Conservation (phyloP, 1,140 invertebrate species). For the Anoplolepis gracilipes region DNA sequence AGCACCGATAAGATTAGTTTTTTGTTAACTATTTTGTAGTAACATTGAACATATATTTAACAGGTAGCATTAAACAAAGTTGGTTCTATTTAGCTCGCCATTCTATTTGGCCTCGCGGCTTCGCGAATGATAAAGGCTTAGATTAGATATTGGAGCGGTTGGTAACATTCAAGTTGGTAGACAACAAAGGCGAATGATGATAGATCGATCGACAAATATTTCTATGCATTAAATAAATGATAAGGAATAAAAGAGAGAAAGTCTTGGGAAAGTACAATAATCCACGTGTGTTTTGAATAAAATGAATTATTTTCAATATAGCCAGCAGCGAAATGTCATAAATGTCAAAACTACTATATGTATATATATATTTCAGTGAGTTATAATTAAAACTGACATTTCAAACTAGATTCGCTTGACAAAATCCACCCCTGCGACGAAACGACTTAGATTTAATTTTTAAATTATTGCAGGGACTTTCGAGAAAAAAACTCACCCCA, state of each 20-base stretch:
- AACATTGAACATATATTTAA: conserved; percentile 40
- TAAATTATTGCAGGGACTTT: not conserved
- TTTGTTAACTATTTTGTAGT: not conserved
- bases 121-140: conserved; percentile 49
- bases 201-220: conserved; percentile 43
- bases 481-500: conserved; percentile 58
- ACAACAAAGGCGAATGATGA: not conserved
- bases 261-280: conserved; percentile 2
- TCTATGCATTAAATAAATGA: not conserved
- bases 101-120: conserved; percentile 30
- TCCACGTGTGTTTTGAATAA: not conserved
- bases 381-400: not conserved
- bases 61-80: not conserved
- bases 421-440: too few relatives aligned
- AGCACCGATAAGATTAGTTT: not conserved
- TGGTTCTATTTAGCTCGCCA: conserved; percentile 1
- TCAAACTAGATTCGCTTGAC: not conserved
- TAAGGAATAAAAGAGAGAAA: not conserved
- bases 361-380: not conserved
- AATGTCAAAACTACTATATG: not conserved
- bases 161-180: conserved; percentile 10
- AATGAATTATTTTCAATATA: not conserved
- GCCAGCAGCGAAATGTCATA: not conserved
- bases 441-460: not conserved
- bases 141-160: conserved; percentile 64